phyloP scores from a whole-genome alignment of 2,113 vertebrate species.

The Cathartes aura region DNA sequence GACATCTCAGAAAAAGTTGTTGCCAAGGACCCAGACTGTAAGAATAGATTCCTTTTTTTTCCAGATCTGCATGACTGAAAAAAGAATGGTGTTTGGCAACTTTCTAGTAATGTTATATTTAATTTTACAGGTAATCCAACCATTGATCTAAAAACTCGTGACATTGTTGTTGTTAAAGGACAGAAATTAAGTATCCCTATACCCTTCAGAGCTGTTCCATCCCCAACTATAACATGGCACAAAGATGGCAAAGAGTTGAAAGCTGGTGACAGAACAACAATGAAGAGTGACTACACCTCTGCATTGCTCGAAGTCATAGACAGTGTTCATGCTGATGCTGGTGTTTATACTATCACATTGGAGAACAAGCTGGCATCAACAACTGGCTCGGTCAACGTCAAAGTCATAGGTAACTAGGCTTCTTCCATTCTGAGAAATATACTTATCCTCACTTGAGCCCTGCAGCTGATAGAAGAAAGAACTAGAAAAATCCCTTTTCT shows the following conservation, averaged over 20 bases:
- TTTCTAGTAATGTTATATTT: not conserved
- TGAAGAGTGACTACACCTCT: conserved; percentile 87
- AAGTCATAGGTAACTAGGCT: conserved; percentile 90
- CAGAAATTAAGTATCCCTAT: conserved; percentile 90
- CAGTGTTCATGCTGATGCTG: conserved; percentile 86
- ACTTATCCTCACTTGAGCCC: not conserved
- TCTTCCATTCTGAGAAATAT: not conserved
- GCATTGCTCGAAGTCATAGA: conserved; percentile 88
- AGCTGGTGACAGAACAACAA: conserved; percentile 83
- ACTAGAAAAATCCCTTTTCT: not conserved
- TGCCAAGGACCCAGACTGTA: conserved; percentile 97
- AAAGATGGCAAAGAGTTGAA: conserved; percentile 91
- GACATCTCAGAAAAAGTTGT: conserved; percentile 92
- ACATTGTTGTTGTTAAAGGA: conserved; percentile 91
- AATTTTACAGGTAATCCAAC: conserved; percentile 86
- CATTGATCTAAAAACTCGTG: conserved; percentile 86
- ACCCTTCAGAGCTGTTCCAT: conserved; percentile 92
- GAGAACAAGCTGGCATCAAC: conserved; percentile 91
- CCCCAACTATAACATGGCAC: conserved; percentile 90
- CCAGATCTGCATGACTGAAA: not conserved
- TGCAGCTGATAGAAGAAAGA: not conserved
- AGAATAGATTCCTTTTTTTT: conserved; percentile 64
- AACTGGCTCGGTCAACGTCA: conserved; percentile 89
- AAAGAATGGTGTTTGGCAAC: not conserved
- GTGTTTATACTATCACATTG: conserved; percentile 87